Conservation (phyloP, 2,113 vertebrate genomes). For the Todiramphus saurophagus region DNA sequence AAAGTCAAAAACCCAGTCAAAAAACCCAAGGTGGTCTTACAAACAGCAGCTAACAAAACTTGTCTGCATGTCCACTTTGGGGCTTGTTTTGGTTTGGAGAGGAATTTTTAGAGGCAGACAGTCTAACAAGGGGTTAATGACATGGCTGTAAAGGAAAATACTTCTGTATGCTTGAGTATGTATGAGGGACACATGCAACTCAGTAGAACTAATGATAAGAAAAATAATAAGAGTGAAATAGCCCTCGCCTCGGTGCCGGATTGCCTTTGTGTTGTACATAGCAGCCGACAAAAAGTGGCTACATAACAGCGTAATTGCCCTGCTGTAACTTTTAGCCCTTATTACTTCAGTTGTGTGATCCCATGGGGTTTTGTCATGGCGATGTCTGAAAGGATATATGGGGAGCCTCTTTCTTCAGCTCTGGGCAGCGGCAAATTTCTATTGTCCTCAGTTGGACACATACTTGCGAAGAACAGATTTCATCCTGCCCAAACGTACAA, state of each 20-base stretch:
- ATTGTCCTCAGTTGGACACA: constrained; percentile 23
- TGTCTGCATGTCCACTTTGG: neutral
- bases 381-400: neutral
- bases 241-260: neutral
- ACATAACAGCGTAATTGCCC: neutral
- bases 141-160: neutral
- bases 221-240: neutral
- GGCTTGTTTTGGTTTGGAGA: neutral
- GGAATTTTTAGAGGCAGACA: neutral
- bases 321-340: neutral
- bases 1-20: neutral
- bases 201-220: neutral
- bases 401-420: neutral
- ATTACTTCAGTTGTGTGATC: neutral
- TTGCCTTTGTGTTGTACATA: neutral
- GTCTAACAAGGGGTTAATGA: neutral
- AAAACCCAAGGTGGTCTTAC: neutral
- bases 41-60: neutral
- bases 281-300: neutral
- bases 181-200: neutral
- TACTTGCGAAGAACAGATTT: neutral
- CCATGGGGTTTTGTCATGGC: neutral
- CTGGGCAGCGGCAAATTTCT: neutral
- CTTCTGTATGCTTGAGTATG: neutral
- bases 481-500: neutral